Base-by-base conservation (phyloP, 2,797 vertebrate genomes). In the Betta splendens region DNA sequence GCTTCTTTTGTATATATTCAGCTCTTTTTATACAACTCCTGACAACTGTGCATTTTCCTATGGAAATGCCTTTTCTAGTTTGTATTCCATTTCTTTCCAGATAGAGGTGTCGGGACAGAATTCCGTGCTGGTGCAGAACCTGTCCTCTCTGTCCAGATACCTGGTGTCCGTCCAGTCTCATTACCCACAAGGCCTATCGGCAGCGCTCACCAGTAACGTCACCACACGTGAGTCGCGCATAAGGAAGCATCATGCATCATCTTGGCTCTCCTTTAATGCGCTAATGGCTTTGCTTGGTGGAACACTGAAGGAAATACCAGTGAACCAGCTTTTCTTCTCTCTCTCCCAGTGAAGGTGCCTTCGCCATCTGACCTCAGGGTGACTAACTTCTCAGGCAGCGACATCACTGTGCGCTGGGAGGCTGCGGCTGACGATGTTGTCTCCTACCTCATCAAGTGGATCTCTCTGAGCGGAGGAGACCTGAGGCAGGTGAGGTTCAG, bases 371-470 rank as follows among this genome's bases (percentile, higher is more conserved):
- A 93, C 7, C 85, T 97, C 67, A 90, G 91, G 37, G 93, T 96
- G 44, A 89, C 88, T 0, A 94, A 96, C 66, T 94, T 96, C 82
- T 92, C 94, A 0, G 93, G 92, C 46, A 92, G 79, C 44, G 80
- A 92, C 2, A 92, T 94, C 66, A 92, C 74, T 0, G 92, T 97
- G 51, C 88, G 87, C 18, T 98, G 96, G 96, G 91, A 91, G 37
- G 81, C 93, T 0, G 93, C 93, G 0, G 92, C 92, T 0, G 92
- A 93, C 0, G 94, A 97, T 0, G 94, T 97, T 2, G 91, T 94
- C 4, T 93, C 93, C 6, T 97, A 98, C 54, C 93, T 96, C 73
- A 95, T 98, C 85, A 97, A 94, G 69, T 99, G 96, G 96, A 97
- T 89, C 23, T 93, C 94, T 1, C 89, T 92, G 10, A 89, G 91